These are phyloP conservation scores for Sorex maritimensis DNA, from an alignment of 2,797 vertebrate genomes.

Conservation along the genomic window DNA sequence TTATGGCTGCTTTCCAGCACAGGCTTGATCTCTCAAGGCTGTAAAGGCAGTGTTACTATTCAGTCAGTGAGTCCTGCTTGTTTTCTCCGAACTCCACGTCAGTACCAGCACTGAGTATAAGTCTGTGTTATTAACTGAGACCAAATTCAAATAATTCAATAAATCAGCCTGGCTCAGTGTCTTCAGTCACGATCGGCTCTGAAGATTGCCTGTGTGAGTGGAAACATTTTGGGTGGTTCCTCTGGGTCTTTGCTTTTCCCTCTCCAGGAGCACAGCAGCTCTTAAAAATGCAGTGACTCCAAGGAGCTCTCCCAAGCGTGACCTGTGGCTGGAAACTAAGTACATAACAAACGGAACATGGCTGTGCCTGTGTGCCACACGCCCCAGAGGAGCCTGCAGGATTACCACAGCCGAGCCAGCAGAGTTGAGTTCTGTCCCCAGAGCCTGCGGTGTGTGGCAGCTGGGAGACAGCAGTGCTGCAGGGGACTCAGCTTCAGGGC, in stretches of 20 bases:
- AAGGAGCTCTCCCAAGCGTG: constrained; percentile 8
- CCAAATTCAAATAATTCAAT: constrained; percentile 58
- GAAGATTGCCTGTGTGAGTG: constrained; percentile 43
- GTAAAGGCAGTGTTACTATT: background rate
- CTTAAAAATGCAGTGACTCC: constrained; percentile 3
- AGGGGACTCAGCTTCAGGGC: background rate
- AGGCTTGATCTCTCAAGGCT: constrained; percentile 32
- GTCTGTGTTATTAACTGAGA: constrained; percentile 2
- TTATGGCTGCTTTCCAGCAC: background rate
- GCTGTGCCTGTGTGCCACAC: background rate
- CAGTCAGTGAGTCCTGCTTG: background rate
- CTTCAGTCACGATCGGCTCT: constrained; percentile 37
- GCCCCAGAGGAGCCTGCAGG: background rate
- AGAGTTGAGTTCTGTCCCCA: no score
- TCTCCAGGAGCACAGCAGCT: background rate
- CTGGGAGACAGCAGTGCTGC: constrained; percentile 11
- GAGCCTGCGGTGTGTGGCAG: background rate
- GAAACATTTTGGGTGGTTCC: constrained; percentile 60
- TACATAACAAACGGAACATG: background rate
- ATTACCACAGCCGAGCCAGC: background rate
- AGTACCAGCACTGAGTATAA: constrained; percentile 41
- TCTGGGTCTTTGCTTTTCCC: background rate
- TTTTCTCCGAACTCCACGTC: constrained; percentile 16
- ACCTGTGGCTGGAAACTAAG: background rate
- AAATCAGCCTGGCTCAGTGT: constrained; percentile 23